Conservation (phyloP, 2,888 invertebrate genomes). For the Morpho achilles region DNA sequence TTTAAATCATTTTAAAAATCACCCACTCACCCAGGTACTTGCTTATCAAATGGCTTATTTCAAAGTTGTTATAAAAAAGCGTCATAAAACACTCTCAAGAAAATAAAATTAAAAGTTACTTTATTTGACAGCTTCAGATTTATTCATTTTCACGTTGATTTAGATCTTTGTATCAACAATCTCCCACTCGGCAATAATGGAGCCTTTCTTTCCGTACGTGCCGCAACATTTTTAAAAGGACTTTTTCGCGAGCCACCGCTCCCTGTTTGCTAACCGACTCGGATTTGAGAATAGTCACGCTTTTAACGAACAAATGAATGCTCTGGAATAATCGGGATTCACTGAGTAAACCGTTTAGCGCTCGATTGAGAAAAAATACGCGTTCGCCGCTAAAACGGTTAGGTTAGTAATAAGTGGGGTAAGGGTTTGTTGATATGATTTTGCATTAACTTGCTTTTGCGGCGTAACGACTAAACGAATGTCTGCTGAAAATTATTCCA, state of each 20-base stretch:
- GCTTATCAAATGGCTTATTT: too few species aligned
- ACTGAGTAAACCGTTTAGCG: slow-evolving; percentile 60
- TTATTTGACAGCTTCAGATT: slow-evolving; percentile 20
- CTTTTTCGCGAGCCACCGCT: slow-evolving; percentile 71
- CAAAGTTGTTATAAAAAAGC: too few species aligned
- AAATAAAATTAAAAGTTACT: background rate
- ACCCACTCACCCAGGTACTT: too few species aligned
- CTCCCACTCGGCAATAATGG: slow-evolving; percentile 75
- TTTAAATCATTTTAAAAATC: too few species aligned
- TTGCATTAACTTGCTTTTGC: slow-evolving; percentile 1
- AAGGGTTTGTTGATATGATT: background rate
- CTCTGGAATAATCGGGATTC: slow-evolving; percentile 62
- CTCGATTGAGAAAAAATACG: slow-evolving; percentile 42
- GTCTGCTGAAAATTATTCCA: too few species aligned
- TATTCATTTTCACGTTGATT: slow-evolving; percentile 49
- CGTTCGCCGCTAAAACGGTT: slow-evolving; percentile 21
- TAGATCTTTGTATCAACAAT: slow-evolving; percentile 76
- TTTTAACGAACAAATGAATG: slow-evolving; percentile 71
- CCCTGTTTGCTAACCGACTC: slow-evolving; percentile 57
- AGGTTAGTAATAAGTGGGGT: slow-evolving; percentile 17
- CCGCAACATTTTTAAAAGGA: slow-evolving; percentile 78
- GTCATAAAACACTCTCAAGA: too few species aligned
- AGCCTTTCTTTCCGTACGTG: slow-evolving; percentile 71
- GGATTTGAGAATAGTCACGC: slow-evolving; percentile 63
- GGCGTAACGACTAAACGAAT: background rate